Percentiles rank a stretch among this genome's conserved stretches.
phyloP scores from a whole-genome alignment of 2,113 vertebrate species.

The chimpanzee (Pan troglodytes) region NHGRI_mPanTro3-v2.1_pri NC_072398.2:2171501-2172000 shows the following conservation, averaged over 20 bases:
- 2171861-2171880: background rate
- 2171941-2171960: background rate
- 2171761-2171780: background rate
- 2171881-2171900: background rate
- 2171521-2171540: background rate
- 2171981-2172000: background rate
- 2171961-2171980: background rate
- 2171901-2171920: background rate
- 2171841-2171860: background rate
- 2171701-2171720: background rate
- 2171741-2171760: background rate
- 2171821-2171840: background rate
- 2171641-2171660: background rate
- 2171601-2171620: background rate
- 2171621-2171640: background rate
- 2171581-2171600: background rate
- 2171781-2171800: too few species aligned
- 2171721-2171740: background rate
- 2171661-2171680: background rate
- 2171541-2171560: slow-evolving; percentile 2
- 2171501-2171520: background rate
- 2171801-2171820: background rate
- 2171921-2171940: background rate
- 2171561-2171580: background rate
- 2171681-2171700: background rate